Evolutionary conservation across 2,113 vertebrate genomes (phyloP), one percentile per base, ranked within the genome.

Genomic region (Mobula birostris): DNA sequence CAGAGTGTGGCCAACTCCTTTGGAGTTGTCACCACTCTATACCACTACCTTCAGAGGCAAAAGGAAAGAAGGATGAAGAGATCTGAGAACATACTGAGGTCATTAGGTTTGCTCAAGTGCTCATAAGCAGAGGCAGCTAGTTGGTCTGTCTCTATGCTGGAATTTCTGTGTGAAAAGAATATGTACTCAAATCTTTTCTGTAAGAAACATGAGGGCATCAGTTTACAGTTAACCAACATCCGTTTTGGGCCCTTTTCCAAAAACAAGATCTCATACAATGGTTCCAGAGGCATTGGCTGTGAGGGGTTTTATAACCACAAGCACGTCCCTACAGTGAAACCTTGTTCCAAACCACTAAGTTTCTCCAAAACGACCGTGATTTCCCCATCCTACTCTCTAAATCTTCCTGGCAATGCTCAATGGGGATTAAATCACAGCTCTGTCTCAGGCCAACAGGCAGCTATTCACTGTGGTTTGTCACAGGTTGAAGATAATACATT

Each of bases 371-470:
- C 58, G 0, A 66, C 58, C 85, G 32, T 29, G 12, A 88, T 66
- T 63, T 88, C 58, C 85, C n/a, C 29, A 66, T 63, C 61, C 27
- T n/a, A 19, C 11, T 63, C 63, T 61, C 61, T 32, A 32, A 32
- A 29, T 88, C 85, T 88, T 66, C 85, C 85, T 61, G 63, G 61
- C 29, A 66, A 32, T 32, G 58, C 29, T 61, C 85, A 88, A 14
- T 88, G 58, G 85, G 58, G 66, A n/a, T 88, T 88, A 58, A 88
- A 58, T 88, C 85, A 88, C 29, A 88, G 85, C 29, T 17, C n/a
- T 88, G 19, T 85, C 48, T 85, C 27, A 63, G 1, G 5, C 14
- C 11, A 4, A 63, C 29, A n/a, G 56, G 7, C 58, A n/a, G 12
- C 48, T 14, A 63, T 58, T 61, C 27, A n/a, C 27, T 63, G 56